A percentile compares a stretch with the other conserved stretches of the same genome.
These are phyloP conservation scores for Drosophila repleta DNA, from an alignment of 1,140 invertebrate genomes.

Conservation along the genomic window DNA sequence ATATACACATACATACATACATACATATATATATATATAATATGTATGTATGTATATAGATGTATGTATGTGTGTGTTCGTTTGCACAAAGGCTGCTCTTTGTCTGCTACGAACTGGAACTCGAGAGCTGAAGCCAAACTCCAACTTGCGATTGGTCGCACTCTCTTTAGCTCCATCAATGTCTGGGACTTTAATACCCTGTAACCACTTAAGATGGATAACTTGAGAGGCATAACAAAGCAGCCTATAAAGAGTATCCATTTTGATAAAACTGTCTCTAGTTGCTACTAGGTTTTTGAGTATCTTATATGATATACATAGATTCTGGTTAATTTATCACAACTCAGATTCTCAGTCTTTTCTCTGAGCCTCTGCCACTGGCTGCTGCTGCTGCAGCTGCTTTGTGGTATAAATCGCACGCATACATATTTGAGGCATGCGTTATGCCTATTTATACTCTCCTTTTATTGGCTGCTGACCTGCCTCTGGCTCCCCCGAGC, in stretches of 20 bases:
- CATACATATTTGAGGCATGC: constrained; percentile 52
- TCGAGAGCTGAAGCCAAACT: constrained; percentile 14
- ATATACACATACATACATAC: not conserved
- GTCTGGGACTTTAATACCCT: constrained; percentile 4
- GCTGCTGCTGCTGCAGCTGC: not conserved
- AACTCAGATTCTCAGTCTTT: too few relatives aligned
- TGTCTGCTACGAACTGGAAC: constrained; percentile 50
- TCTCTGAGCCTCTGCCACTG: not conserved
- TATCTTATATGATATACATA: too few relatives aligned
- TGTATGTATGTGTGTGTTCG: constrained; percentile 15
- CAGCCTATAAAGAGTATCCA: too few relatives aligned
- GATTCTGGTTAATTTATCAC: too few relatives aligned
- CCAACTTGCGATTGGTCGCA: constrained; percentile 13
- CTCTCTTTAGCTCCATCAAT: constrained; percentile 8
- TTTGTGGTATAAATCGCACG: constrained; percentile 25
- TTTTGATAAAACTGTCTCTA: too few relatives aligned
- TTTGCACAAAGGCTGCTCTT: constrained; percentile 62
- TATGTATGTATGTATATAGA: too few relatives aligned
- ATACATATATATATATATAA: not conserved
- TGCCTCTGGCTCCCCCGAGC: constrained; percentile 7
- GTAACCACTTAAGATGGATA: not conserved
- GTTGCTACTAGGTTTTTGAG: too few relatives aligned
- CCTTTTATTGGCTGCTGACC: constrained; percentile 40
- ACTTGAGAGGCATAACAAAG: not conserved
- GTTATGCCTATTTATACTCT: constrained; percentile 59